A percentile compares a stretch with the other conserved stretches of the same genome.
These are phyloP conservation scores for Hystrix brachyura DNA, from an alignment of 2,113 vertebrate species.

Conservation along the genomic window DNA sequence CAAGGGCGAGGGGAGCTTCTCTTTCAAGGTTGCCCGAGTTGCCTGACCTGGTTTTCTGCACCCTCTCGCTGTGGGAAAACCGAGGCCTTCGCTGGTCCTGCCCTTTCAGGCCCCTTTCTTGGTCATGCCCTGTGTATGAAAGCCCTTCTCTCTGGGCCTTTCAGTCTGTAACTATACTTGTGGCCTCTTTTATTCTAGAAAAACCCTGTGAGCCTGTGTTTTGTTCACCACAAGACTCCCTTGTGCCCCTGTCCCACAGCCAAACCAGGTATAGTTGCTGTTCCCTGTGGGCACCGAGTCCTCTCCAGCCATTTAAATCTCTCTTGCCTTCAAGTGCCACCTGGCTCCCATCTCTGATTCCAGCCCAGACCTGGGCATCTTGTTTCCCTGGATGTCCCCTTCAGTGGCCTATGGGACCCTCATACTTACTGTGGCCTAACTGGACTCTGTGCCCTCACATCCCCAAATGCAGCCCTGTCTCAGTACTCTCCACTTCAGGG, in stretches of 20 bases:
- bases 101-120: background rate
- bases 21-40: too few relatives aligned
- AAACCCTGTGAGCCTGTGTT: background rate
- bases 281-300: background rate
- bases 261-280: background rate
- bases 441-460: background rate
- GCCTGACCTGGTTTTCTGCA: background rate
- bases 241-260: too few relatives aligned
- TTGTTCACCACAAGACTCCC: background rate
- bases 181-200: background rate
- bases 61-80: background rate
- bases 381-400: too few relatives aligned
- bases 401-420: background rate
- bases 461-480: background rate
- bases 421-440: background rate
- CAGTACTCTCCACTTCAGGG: background rate
- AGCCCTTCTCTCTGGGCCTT: background rate
- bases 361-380: background rate
- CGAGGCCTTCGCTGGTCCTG: background rate
- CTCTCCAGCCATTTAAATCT: background rate
- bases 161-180: background rate
- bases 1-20: background rate
- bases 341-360: background rate
- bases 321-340: background rate
- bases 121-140: accelerated